Evolutionary conservation across 2,113 vertebrate genomes (phyloP), one percentile per base, ranked within the genome.

Genomic region (Entelurus aequoreus): DNA sequence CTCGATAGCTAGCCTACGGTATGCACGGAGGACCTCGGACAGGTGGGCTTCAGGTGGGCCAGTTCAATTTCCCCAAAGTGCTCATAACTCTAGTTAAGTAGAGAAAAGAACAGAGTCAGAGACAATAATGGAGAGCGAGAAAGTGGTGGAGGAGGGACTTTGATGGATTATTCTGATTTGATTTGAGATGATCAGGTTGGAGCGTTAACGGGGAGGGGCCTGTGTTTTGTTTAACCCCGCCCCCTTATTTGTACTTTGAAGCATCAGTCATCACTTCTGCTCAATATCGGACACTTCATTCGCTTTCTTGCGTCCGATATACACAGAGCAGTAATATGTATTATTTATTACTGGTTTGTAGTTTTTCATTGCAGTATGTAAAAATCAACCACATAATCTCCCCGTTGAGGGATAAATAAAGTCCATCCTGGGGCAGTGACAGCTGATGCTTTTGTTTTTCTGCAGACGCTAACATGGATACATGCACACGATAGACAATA

Each of bases 41-140:
- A 89, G 90, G 85, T 77, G 88, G 88, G 85, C 89, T 90, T 89
- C 89, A 88, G 87, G 84, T 74, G 85, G 89, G 83, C 83, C 86
- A 84, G 80, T 87, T 89, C 86, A 87, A 81, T 87, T 85, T 83
- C 79, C 87, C 87, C 82, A 88, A 82, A 88, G 84, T 83, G 89
- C 80, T 91, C 89, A 91, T 85, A 90, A 90, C 85, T 91, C 90
- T 91, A 85, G 83, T 90, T 88, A 85, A 78, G 87, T 81, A 85
- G 81, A 81, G 84, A 89, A 82, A 83, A 91, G 88, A 88, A 87
- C 76, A 90, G 60, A 91, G 71, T 90, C 88, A 90, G 87, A 90
- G 82, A 88, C 86, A 88, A 82, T 74, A 84, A 87, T 72, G 50
- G 71, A 87, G 87, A 90, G 87, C 81, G 82, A 77, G 63, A 88